Percentiles rank a stretch among this genome's conserved stretches.
These are phyloP conservation scores for Garrulus glandarius DNA, from an alignment of 2,797 vertebrate genomes.

Conservation along the genomic window DNA sequence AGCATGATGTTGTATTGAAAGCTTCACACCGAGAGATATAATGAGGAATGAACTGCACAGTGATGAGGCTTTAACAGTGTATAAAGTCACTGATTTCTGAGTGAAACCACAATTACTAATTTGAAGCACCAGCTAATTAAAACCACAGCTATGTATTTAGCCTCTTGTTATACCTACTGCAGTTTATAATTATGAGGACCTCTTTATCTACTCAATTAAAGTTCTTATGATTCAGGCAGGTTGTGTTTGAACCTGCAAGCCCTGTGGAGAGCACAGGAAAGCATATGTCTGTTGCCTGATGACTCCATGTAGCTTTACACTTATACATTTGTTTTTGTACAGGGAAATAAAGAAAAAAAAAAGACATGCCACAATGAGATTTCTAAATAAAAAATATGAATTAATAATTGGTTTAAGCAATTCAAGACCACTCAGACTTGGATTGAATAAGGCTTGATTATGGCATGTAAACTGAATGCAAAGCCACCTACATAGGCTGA, in stretches of 20 bases:
- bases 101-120: constrained; percentile 87
- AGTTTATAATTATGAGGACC: constrained; percentile 86
- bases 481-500: background rate
- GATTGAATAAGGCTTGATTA: background rate
- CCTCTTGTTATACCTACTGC: constrained; percentile 87
- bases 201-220: constrained; percentile 85
- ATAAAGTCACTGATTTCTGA: constrained; percentile 83
- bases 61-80: constrained; percentile 77
- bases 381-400: constrained; percentile 16
- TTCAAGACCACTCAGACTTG: background rate
- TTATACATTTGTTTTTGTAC: background rate
- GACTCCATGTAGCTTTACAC: constrained; percentile 7
- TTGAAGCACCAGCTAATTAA: constrained; percentile 88
- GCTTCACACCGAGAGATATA: constrained; percentile 78
- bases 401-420: constrained; percentile 44
- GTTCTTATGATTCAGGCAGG: constrained; percentile 72
- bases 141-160: constrained; percentile 86
- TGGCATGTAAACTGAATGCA: background rate
- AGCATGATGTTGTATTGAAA: constrained; percentile 74
- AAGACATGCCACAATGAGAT: background rate
- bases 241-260: constrained; percentile 71
- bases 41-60: constrained; percentile 78
- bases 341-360: background rate
- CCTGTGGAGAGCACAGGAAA: constrained; percentile 50
- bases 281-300: constrained; percentile 29